Evolutionary conservation across 2,113 vertebrate genomes (phyloP).

Genomic region (Romanogobio albipinnatus): DNA sequence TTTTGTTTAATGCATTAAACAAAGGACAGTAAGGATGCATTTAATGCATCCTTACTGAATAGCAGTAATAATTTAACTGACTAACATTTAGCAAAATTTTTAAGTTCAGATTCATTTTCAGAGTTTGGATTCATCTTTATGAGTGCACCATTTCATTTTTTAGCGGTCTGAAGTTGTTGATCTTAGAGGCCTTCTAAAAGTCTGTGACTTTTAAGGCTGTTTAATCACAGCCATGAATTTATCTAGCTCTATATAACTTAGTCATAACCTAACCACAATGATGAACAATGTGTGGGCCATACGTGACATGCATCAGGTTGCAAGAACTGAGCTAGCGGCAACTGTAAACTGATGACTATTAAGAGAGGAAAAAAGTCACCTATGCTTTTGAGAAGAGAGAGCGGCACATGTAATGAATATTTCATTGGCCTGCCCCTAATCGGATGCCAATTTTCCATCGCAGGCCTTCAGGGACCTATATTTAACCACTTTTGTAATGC

Average conservation of each 20-base stretch:
- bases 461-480: not conserved
- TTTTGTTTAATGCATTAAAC: not conserved
- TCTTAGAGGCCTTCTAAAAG: not conserved
- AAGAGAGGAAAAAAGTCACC: slow-evolving; percentile 10
- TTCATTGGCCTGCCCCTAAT: slow-evolving; percentile 13
- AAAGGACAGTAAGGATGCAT: no score
- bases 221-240: not conserved
- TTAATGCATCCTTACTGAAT: not conserved
- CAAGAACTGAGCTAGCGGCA: not conserved
- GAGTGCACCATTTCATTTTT: not conserved
- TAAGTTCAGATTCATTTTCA: not conserved
- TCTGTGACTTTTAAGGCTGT: not conserved
- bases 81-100: not conserved
- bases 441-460: slow-evolving; percentile 33
- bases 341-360: slow-evolving; percentile 8
- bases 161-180: not conserved
- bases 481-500: slow-evolving; percentile 36
- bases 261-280: not conserved
- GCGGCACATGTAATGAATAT: slow-evolving; percentile 6
- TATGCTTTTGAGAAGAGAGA: slow-evolving; percentile 24
- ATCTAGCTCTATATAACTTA: not conserved
- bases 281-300: not conserved
- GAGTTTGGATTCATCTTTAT: not conserved
- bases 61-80: not conserved
- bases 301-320: not conserved